Base-by-base conservation (phyloP, 2,113 vertebrate species). In the Erpornis zantholeuca region DNA sequence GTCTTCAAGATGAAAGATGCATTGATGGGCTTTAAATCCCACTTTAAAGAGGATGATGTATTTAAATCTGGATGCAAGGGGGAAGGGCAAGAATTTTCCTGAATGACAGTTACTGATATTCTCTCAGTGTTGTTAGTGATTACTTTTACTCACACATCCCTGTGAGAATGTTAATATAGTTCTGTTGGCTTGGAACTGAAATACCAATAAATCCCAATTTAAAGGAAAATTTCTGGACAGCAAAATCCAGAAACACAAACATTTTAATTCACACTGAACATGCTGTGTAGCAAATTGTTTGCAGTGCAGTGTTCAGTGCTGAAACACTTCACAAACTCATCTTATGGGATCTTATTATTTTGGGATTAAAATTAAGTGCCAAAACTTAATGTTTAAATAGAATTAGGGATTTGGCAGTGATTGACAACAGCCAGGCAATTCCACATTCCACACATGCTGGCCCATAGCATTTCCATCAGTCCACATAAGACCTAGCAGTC, bases 221-320 rank as follows among this genome's bases (percentile, higher is more conserved):
- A 91, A 96, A 96, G 52, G n/a, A 92, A 95, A 95, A 90, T 95
- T 96, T 96, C 59, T 92, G 60, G 97, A 92, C 35, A 92, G 66
- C 59, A 95, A 90, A 96, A 87, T 82, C 54, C 19, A 94, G 83
- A 84, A 94, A 89, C 63, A 88, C 23, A 90, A 96, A 71, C 38
- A 40, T 60, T 96, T 87, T 86, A 42, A 94, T 95, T 96, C 86
- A 57, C 88, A 82, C 23, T 3, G 35, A 93, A 80, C 18, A 29
- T 17, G 8, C 57, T 78, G 47, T 61, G 23, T 49, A 36, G 38
- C 44, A 33, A n/a, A 47, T 75, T 95, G 88, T 92, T 95, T 96
- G 95, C 42, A 86, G 44, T 60, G 69, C 25, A 33, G 10, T 18
- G 21, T 35, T 76, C 81, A 86, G 61, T 44, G 69, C 70, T 94